These are phyloP conservation scores for Rutilus rutilus DNA, from an alignment of 2,113 vertebrate species.

Conservation along the genomic window DNA sequence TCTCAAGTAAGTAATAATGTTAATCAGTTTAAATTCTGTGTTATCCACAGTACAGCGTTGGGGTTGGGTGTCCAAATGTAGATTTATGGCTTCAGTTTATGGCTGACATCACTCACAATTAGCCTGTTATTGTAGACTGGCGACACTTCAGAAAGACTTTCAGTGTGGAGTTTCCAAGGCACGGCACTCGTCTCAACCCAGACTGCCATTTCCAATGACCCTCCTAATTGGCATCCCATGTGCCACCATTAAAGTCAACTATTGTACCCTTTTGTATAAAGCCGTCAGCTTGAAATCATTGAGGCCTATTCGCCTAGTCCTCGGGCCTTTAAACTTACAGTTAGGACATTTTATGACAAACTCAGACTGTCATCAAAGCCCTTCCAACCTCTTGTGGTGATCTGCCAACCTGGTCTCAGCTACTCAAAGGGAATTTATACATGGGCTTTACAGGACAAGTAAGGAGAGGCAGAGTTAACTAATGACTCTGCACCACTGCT, in stretches of 20 bases:
- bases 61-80: slow-evolving; percentile 6
- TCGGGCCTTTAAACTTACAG: slow-evolving; percentile 56
- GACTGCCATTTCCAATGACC: slow-evolving; percentile 55
- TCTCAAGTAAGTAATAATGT: background rate
- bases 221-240: slow-evolving; percentile 49
- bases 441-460: slow-evolving; percentile 40
- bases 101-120: slow-evolving; percentile 23
- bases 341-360: slow-evolving; percentile 62
- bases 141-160: slow-evolving; percentile 36
- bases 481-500: slow-evolving; percentile 29
- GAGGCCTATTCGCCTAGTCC: slow-evolving; percentile 39
- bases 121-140: slow-evolving; percentile 27
- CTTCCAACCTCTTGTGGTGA: slow-evolving; percentile 43
- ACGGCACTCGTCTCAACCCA: slow-evolving; percentile 35
- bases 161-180: slow-evolving; percentile 1
- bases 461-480: slow-evolving; percentile 40
- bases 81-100: slow-evolving; percentile 18
- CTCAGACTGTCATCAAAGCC: slow-evolving; percentile 64
- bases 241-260: slow-evolving; percentile 56
- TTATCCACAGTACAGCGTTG: background rate
- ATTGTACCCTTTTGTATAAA: slow-evolving; percentile 28
- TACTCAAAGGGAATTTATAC: slow-evolving; percentile 17
- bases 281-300: background rate
- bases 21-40: background rate
- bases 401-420: slow-evolving; percentile 44